Conservation (phyloP, 30 jellyfish, hydroid and myxozoan genomes). For the Nemopilema nomurai region DNA sequence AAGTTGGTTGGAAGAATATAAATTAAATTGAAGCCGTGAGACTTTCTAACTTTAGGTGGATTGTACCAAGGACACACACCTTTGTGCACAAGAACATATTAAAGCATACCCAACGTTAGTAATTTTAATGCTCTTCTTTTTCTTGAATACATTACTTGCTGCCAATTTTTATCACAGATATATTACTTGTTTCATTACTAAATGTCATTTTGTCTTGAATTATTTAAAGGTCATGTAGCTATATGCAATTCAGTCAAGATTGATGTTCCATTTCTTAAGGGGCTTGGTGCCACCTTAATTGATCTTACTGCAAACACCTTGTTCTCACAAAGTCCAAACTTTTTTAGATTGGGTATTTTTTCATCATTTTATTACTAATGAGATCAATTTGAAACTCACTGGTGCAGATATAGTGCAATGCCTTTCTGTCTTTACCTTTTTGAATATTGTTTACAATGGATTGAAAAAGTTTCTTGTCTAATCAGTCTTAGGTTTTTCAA, state of each 20-base stretch:
- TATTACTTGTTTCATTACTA: background rate
- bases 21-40: no score
- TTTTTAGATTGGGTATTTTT: no score
- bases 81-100: conserved; percentile 83
- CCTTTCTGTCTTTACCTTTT: background rate
- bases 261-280: no score
- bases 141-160: background rate
- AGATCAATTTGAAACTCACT: no score
- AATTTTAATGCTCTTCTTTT: background rate
- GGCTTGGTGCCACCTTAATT: no score
- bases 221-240: background rate
- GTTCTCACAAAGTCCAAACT: no score
- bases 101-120: conserved; percentile 96
- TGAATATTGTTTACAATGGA: no score
- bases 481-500: conserved; percentile 54
- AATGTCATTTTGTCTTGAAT: background rate
- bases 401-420: no score
- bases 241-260: no score
- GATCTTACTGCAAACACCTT: no score
- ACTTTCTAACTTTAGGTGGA: conserved; percentile 55
- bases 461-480: background rate
- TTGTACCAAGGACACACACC: conserved; percentile 76
- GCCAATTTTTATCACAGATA: no score
- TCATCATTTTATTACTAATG: no score
- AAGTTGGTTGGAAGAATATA: background rate